A percentile compares a stretch with the other conserved stretches of the same genome.
phyloP scores from a whole-genome alignment of 2,888 invertebrate genomes.

The Pammene aurita region DNA sequence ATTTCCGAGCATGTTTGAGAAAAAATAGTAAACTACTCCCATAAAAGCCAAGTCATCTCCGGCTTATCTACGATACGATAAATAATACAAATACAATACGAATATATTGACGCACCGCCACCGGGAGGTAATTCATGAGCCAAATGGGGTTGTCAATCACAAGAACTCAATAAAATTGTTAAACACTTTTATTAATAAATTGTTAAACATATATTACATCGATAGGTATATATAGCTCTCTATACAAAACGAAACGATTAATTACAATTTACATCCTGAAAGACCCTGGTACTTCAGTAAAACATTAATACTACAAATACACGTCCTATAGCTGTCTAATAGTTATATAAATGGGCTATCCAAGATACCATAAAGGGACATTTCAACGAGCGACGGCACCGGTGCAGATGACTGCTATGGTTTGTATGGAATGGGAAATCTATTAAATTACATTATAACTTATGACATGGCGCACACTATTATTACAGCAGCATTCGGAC shows the following conservation, averaged over 20 bases:
- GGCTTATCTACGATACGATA: too few species aligned
- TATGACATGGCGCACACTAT: too few species aligned
- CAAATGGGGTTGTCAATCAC: not conserved
- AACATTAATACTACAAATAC: conserved; percentile 41
- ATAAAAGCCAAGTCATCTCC: too few species aligned
- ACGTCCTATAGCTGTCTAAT: conserved; percentile 26
- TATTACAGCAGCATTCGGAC: too few species aligned
- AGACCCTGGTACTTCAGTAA: conserved; percentile 33
- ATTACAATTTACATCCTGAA: conserved; percentile 62
- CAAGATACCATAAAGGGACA: not conserved
- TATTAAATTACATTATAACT: too few species aligned
- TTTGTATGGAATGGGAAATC: too few species aligned
- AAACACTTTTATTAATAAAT: conserved; percentile 73
- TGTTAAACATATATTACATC: conserved; percentile 72
- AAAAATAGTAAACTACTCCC: too few species aligned
- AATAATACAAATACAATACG: too few species aligned
- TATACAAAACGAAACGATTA: conserved; percentile 71
- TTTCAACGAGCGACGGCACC: not conserved
- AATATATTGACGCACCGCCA: too few species aligned
- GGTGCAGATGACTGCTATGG: too few species aligned
- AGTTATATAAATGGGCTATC: not conserved
- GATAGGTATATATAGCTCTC: conserved; percentile 71
- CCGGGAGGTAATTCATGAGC: too few species aligned
- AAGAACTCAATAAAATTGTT: conserved; percentile 46
- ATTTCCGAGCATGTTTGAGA: too few species aligned